phyloP scores from a whole-genome alignment of 2,888 invertebrate species.

The Chorisops tibialis region DNA sequence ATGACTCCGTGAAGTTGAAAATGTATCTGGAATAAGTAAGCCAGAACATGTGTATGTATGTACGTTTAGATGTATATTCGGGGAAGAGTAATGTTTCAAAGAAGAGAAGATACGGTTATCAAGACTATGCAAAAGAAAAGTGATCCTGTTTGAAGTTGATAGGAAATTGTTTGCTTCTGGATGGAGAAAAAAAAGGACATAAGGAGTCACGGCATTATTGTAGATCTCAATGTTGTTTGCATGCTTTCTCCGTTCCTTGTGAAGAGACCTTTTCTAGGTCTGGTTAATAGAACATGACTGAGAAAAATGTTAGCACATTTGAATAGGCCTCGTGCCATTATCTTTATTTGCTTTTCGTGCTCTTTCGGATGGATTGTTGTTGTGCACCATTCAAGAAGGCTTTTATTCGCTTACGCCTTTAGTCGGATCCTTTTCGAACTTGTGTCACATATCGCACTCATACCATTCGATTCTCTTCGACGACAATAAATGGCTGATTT shows the following conservation, averaged over 20 bases:
- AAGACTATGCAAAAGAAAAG: too few relatives aligned
- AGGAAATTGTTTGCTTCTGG: too few relatives aligned
- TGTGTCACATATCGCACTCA: background rate
- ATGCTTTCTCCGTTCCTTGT: background rate
- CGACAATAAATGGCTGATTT: slow-evolving; percentile 9
- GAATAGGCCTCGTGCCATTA: slow-evolving; percentile 30
- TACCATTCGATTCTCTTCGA: background rate
- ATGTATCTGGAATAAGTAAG: too few relatives aligned
- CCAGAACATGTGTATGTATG: too few relatives aligned
- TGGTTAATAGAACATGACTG: slow-evolving; percentile 27
- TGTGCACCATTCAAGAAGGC: slow-evolving; percentile 10
- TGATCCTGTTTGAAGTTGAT: too few relatives aligned
- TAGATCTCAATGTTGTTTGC: slow-evolving; percentile 4
- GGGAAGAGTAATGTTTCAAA: too few relatives aligned
- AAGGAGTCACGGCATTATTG: too few relatives aligned
- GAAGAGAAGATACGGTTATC: too few relatives aligned
- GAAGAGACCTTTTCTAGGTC: slow-evolving; percentile 13
- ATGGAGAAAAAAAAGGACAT: too few relatives aligned
- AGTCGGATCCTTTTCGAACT: background rate
- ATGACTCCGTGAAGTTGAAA: too few relatives aligned
- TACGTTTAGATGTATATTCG: too few relatives aligned
- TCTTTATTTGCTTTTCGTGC: slow-evolving; percentile 31
- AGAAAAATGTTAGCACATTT: slow-evolving; percentile 29
- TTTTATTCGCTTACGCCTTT: slow-evolving; percentile 4
- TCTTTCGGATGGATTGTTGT: slow-evolving; percentile 26